These are phyloP conservation scores for Rotaria macrura DNA, from an alignment of 2,888 invertebrate genomes.

Conservation along the genomic window DNA sequence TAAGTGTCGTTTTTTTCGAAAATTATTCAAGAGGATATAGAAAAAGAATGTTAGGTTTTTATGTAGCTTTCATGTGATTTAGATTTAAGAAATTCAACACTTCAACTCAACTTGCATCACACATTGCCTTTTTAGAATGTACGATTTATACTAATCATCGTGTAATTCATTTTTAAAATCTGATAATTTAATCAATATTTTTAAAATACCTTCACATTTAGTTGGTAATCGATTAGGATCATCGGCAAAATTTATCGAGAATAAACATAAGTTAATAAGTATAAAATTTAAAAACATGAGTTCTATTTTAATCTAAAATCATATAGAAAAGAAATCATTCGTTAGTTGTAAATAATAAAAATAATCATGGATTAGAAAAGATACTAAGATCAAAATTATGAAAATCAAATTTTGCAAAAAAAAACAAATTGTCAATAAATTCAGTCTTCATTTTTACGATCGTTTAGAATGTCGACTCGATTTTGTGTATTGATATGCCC, in stretches of 20 bases:
- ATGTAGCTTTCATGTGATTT: too few relatives aligned
- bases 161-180: too few relatives aligned
- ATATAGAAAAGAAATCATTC: background rate
- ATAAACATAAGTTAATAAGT: background rate
- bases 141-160: too few relatives aligned
- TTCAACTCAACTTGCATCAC: too few relatives aligned
- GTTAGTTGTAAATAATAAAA: too few relatives aligned
- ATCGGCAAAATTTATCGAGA: background rate
- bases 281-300: background rate
- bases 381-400: background rate
- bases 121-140: too few relatives aligned
- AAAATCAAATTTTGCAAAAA: too few relatives aligned
- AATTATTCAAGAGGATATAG: too few relatives aligned
- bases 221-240: constrained; percentile 33
- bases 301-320: background rate
- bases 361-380: background rate
- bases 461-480: background rate
- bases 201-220: constrained; percentile 29
- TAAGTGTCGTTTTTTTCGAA: too few relatives aligned
- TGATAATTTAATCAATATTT: background rate
- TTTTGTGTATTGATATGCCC: constrained; percentile 15
- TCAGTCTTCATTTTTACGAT: background rate
- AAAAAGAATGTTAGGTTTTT: too few relatives aligned
- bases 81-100: too few relatives aligned
- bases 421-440: background rate